A percentile compares a stretch with the other conserved stretches of the same genome.
Conservation (phyloP, 2,113 vertebrate genomes). For the human (Homo sapiens) region GRCh38 chr5:171613001-171613500, state of each 20-base stretch:
- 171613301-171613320: neutral
- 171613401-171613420: too few species aligned
- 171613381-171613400: too few species aligned
- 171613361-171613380: too few species aligned
- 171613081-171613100: slow-evolving; percentile 40
- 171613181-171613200: neutral
- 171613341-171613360: too few species aligned
- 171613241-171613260: neutral
- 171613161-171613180: slow-evolving; percentile 39
- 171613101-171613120: slow-evolving; percentile 55
- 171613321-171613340: too few species aligned
- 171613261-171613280: neutral
- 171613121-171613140: neutral
- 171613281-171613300: neutral
- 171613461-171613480: too few species aligned
- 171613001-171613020: neutral
- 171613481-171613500: too few species aligned
- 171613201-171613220: neutral
- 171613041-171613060: slow-evolving; percentile 53
- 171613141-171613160: slow-evolving; percentile 46
- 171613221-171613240: neutral
- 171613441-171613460: too few species aligned
- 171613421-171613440: too few species aligned
- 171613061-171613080: neutral
- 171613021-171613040: neutral